phyloP scores from a whole-genome alignment of 2,797 vertebrate genomes.

The Pipistrellus nathusii region DNA sequence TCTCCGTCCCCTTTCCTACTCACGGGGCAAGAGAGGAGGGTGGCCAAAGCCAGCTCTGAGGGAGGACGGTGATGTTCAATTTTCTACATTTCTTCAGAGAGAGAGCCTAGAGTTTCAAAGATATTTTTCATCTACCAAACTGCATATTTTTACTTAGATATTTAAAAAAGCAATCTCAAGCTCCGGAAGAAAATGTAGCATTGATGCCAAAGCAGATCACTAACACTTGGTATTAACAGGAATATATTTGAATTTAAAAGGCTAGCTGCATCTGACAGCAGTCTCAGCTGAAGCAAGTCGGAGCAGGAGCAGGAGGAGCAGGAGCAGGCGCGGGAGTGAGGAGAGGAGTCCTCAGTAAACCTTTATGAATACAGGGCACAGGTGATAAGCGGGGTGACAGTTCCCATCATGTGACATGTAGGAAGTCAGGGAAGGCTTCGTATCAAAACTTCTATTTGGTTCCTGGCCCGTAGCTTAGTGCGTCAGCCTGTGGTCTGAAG shows the following conservation, averaged over 20 bases:
- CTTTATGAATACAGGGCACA: not conserved
- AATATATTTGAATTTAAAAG: conserved; percentile 86
- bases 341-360: not conserved
- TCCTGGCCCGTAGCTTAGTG: no score
- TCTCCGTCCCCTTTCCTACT: not conserved
- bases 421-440: not conserved
- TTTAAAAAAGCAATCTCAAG: conserved; percentile 83
- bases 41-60: not conserved
- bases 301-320: not conserved
- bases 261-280: conserved; percentile 83
- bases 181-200: conserved; percentile 80
- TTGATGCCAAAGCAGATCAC: conserved; percentile 83
- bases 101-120: conserved; percentile 69
- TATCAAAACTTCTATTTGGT: conserved; percentile 5
- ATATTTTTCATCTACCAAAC: conserved; percentile 77
- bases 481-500: no score
- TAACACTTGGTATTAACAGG: conserved; percentile 84
- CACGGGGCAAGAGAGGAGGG: not conserved
- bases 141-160: conserved; percentile 84
- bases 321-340: conserved; percentile 27
- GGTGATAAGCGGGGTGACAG: not conserved
- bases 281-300: conserved; percentile 70
- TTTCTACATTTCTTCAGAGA: conserved; percentile 20
- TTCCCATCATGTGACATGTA: not conserved
- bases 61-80: not conserved